Conservation (phyloP, 2,113 vertebrate genomes). For the Paralichthys olivaceus region DNA sequence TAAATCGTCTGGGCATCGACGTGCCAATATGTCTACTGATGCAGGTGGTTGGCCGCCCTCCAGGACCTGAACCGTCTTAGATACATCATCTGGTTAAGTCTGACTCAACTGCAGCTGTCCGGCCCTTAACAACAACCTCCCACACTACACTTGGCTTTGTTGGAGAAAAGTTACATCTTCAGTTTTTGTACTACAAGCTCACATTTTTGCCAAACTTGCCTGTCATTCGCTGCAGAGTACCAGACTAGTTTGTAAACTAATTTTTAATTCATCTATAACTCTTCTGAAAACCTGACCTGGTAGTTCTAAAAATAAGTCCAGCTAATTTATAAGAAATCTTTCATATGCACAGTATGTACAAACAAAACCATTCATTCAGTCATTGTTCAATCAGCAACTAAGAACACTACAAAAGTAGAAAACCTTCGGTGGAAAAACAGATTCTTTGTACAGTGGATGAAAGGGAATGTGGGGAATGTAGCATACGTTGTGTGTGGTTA, state of each 20-base stretch:
- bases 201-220: conserved; percentile 1
- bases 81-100: neutral
- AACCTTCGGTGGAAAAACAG: conserved; percentile 15
- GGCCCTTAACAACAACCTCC: conserved; percentile 1
- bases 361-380: conserved; percentile 22
- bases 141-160: neutral
- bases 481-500: neutral
- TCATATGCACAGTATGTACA: conserved; percentile 37
- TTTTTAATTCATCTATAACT: neutral
- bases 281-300: conserved; percentile 3
- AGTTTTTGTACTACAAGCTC: neutral
- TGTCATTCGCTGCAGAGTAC: neutral
- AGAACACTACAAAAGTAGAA: conserved; percentile 42
- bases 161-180: neutral
- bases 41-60: neutral
- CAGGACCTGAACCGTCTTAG: neutral
- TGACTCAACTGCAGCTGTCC: neutral
- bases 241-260: neutral
- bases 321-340: conserved; percentile 4
- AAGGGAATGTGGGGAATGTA: neutral
- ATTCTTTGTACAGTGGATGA: conserved; percentile 26
- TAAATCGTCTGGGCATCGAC: neutral
- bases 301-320: neutral
- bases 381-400: conserved; percentile 7
- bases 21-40: conserved; percentile 4